A percentile compares a stretch with the other conserved stretches of the same genome.
Conservation (phyloP, 30 jellyfish, hydroid and myxozoan species). For the Rhopilema esculentum region DNA sequence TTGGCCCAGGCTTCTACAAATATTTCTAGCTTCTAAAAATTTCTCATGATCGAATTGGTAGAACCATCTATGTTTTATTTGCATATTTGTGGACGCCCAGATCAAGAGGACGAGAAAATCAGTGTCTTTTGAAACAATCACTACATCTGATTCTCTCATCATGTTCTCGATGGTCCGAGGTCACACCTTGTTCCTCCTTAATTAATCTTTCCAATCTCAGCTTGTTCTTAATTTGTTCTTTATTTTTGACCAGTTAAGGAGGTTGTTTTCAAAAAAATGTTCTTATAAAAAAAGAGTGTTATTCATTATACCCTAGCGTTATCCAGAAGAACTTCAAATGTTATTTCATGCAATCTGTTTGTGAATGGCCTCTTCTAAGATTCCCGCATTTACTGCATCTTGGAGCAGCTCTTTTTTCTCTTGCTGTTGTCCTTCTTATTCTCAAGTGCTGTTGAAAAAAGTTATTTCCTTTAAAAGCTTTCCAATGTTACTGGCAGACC, state of each 20-base stretch:
- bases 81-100: too few species aligned
- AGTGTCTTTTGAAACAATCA: conserved; percentile 13
- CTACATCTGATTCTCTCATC: neutral
- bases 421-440: neutral
- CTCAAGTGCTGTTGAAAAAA: neutral
- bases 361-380: neutral
- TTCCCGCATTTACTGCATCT: neutral
- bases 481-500: neutral
- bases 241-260: neutral
- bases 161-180: too few species aligned
- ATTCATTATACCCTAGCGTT: neutral
- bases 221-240: neutral
- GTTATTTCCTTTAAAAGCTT: neutral
- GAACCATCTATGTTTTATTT: too few species aligned
- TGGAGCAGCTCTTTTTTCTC: neutral
- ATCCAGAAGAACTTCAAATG: neutral
- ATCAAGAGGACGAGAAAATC: neutral
- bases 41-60: too few species aligned
- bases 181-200: too few species aligned
- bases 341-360: neutral
- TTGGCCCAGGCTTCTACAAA: too few species aligned
- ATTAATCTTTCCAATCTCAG: neutral
- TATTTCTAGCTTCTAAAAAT: too few species aligned
- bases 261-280: neutral
- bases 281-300: neutral